phyloP scores from a whole-genome alignment of 2,797 vertebrate genomes.

The Sebastes oblongus region DNA sequence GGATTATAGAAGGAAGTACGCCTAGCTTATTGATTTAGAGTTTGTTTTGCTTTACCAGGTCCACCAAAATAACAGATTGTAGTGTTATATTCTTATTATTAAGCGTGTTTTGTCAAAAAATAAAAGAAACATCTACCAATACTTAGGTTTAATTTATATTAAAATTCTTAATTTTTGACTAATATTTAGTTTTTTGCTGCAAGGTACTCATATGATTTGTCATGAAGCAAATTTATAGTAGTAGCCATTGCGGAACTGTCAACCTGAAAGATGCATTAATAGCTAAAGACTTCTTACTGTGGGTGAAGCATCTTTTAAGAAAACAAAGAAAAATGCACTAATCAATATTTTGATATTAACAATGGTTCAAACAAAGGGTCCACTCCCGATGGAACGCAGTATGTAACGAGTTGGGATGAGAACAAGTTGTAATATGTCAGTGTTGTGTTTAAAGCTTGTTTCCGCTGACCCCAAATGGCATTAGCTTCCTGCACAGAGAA shows the following conservation, averaged over 20 bases:
- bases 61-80: constrained; percentile 8
- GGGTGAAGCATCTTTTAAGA: background rate
- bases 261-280: background rate
- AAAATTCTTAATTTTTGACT: background rate
- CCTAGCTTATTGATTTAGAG: background rate
- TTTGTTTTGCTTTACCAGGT: constrained; percentile 4
- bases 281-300: background rate
- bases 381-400: too few relatives aligned
- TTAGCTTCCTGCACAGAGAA: background rate
- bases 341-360: background rate
- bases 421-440: background rate
- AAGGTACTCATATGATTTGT: background rate
- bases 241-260: background rate
- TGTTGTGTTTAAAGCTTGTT: too few relatives aligned
- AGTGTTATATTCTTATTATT: background rate
- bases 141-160: background rate
- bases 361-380: background rate
- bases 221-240: background rate
- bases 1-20: constrained; percentile 11
- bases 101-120: background rate
- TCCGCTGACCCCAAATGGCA: background rate
- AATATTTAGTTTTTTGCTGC: too few relatives aligned
- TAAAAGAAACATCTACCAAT: background rate
- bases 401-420: background rate
- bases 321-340: background rate